phyloP scores from a whole-genome alignment of 35 echinoderm and acorn worm genomes.

The Apostichopus japonicus region DNA sequence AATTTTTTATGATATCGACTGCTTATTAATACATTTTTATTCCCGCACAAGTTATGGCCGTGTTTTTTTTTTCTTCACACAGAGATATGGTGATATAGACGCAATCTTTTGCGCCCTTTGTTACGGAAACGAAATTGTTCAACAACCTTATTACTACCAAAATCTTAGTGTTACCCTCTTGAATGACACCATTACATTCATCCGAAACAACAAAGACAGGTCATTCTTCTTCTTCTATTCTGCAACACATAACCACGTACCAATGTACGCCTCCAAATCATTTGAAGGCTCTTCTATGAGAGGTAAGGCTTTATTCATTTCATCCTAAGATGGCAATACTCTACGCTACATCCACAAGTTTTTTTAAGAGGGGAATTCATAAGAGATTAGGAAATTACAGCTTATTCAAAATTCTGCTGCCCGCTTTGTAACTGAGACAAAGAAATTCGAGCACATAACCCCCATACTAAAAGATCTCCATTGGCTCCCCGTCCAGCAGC shows the following conservation, averaged over 20 bases:
- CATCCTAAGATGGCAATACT: neutral
- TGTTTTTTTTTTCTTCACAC: no score
- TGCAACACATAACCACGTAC: neutral
- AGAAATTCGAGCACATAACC: no score
- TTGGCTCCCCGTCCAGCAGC: no score
- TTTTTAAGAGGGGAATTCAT: no score
- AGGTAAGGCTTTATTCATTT: neutral
- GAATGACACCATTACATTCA: neutral
- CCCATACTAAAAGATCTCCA: no score
- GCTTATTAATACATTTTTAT: no score
- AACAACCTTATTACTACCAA: conserved; percentile 5
- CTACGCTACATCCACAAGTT: no score
- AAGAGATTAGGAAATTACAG: no score
- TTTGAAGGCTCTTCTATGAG: conserved; percentile 5
- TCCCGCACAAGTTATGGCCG: no score
- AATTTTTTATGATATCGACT: no score
- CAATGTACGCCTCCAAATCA: neutral
- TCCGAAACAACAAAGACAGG: neutral
- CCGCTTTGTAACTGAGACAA: no score
- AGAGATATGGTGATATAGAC: neutral
- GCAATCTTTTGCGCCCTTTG: neutral
- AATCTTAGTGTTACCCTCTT: neutral
- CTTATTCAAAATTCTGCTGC: no score
- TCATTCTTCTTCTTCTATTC: neutral
- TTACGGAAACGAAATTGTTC: neutral